Conservation (phyloP, 2,888 invertebrate species). For the Pachliopta kotzebuea region DNA sequence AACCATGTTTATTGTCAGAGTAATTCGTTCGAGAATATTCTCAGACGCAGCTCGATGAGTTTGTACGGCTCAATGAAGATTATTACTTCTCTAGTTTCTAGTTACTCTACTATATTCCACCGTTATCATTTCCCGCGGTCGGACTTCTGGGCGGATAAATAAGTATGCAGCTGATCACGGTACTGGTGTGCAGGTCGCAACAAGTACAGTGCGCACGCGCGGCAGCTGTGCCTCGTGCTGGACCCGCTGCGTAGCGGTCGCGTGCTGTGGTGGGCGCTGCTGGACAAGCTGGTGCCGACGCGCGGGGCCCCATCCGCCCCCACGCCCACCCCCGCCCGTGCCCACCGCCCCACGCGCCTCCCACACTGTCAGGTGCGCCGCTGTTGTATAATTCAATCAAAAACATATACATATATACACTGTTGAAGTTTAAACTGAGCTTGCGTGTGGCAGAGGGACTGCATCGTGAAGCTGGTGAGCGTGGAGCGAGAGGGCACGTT, state of each 20-base stretch:
- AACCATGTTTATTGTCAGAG: too few relatives aligned
- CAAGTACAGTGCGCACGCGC: conserved; percentile 60
- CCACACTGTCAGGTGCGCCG: conserved; percentile 58
- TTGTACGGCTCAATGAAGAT: too few relatives aligned
- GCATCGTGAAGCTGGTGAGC: conserved; percentile 78
- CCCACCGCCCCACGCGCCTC: neutral
- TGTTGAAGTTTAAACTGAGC: too few relatives aligned
- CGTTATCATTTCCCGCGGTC: too few relatives aligned
- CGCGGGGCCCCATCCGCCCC: conserved; percentile 40
- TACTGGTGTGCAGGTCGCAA: conserved; percentile 48
- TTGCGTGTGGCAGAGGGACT: conserved; percentile 70
- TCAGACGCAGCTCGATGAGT: too few relatives aligned
- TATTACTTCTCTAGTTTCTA: too few relatives aligned
- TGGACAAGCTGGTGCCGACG: conserved; percentile 52
- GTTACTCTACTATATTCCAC: too few relatives aligned
- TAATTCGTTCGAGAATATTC: too few relatives aligned
- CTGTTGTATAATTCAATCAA: too few relatives aligned
- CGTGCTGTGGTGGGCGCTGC: conserved; percentile 67
- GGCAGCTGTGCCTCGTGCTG: conserved; percentile 58
- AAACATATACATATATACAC: too few relatives aligned
- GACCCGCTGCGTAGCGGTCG: conserved; percentile 59
- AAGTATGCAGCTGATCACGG: too few relatives aligned
- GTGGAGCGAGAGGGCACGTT: conserved; percentile 80
- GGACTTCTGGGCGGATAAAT: too few relatives aligned
- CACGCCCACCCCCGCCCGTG: neutral